A percentile compares a stretch with the other conserved stretches of the same genome.
Conservation (phyloP, 2,797 vertebrate genomes). For the Mareca strepera region DNA sequence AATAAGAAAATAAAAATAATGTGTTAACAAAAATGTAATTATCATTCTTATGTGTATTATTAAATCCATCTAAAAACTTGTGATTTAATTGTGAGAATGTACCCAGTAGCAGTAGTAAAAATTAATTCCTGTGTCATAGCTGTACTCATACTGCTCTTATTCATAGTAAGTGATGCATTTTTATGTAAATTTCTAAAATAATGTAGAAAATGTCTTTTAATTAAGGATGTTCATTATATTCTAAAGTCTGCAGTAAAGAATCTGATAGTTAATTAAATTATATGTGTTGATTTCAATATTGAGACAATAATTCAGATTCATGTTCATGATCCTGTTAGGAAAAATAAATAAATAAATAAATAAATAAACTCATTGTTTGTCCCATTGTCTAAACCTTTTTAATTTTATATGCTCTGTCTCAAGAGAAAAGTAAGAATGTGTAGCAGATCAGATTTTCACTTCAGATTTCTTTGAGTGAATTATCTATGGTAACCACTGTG, state of each 20-base stretch:
- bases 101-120: not conserved
- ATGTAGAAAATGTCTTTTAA: not conserved
- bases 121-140: not conserved
- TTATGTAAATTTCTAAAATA: not conserved
- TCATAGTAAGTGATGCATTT: not conserved
- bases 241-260: not conserved
- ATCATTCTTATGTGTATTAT: not conserved
- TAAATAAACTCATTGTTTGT: not conserved
- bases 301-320: not conserved
- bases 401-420: not conserved
- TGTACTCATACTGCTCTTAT: not conserved
- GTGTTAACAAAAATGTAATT: not conserved
- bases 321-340: not conserved
- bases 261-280: not conserved
- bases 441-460: not conserved
- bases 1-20: not conserved
- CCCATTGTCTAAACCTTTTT: not conserved
- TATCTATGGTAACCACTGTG: not conserved
- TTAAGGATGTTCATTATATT: not conserved
- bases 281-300: not conserved
- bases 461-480: not conserved
- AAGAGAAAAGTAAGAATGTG: not conserved
- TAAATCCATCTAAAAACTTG: not conserved
- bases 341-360: not conserved
- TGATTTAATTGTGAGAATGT: not conserved